Conservation (phyloP, 2,888 invertebrate species). For the Frankliniella fusca region DNA sequence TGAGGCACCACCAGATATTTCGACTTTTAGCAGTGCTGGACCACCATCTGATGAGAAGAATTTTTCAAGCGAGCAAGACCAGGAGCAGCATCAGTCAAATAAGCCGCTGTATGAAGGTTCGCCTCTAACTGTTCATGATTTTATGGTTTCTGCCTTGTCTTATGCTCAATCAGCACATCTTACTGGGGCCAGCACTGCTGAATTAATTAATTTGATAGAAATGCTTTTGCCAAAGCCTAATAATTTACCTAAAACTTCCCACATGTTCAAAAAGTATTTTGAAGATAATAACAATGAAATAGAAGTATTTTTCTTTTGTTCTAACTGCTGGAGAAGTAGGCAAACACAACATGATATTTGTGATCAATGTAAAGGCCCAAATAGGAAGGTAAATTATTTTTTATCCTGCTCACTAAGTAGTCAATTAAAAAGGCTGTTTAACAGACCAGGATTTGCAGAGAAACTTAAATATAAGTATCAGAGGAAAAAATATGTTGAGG, state of each 20-base stretch:
- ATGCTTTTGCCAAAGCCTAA: neutral
- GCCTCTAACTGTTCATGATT: neutral
- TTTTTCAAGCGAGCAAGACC: too few relatives aligned
- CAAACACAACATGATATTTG: neutral
- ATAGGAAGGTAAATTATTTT: neutral
- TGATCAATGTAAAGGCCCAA: neutral
- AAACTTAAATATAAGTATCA: neutral
- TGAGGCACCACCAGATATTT: too few relatives aligned
- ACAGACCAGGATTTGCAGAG: neutral
- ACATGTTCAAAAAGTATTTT: slow-evolving; percentile 6
- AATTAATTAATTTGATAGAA: neutral
- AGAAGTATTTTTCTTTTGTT: neutral
- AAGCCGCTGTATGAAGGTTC: neutral
- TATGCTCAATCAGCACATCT: neutral
- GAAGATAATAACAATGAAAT: neutral
- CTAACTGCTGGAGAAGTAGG: neutral
- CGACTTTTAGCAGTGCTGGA: too few relatives aligned
- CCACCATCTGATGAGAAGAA: too few relatives aligned
- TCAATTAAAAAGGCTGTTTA: neutral
- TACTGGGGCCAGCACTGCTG: neutral
- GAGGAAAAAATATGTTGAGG: neutral
- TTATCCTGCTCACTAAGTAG: neutral
- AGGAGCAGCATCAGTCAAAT: too few relatives aligned
- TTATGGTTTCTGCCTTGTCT: neutral
- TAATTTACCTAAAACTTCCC: neutral